Conservation (phyloP, 2,888 invertebrate species). For the Drosophila rellima region DNA sequence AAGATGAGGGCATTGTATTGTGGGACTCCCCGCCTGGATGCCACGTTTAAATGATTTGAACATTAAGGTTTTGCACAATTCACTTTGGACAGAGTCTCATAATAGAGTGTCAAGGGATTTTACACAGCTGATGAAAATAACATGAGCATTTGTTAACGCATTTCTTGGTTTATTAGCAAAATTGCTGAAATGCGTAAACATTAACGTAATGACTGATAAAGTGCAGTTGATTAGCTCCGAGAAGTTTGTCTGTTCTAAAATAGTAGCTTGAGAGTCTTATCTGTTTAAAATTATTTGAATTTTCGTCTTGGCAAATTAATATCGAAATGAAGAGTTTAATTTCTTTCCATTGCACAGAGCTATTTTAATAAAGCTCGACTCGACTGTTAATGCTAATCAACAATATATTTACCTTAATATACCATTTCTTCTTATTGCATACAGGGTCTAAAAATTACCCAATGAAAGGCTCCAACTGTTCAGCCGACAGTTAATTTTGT, state of each 20-base stretch:
- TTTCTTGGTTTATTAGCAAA: constrained; percentile 13
- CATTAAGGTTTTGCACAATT: constrained; percentile 52
- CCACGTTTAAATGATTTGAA: constrained; percentile 52
- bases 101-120: constrained; percentile 55
- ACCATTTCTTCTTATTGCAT: not conserved
- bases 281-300: not conserved
- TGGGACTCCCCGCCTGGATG: constrained; percentile 4
- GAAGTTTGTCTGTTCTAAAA: not conserved
- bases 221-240: constrained; percentile 1
- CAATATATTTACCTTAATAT: not conserved
- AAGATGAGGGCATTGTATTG: constrained; percentile 19
- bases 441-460: not conserved
- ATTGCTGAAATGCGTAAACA: constrained; percentile 7
- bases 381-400: no score
- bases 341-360: no score
- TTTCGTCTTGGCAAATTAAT: not conserved
- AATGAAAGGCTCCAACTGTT: not conserved
- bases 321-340: no score
- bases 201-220: constrained; percentile 1
- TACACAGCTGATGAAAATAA: constrained; percentile 19
- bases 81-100: constrained; percentile 20
- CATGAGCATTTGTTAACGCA: constrained; percentile 14
- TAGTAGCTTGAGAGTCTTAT: not conserved
- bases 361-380: no score
- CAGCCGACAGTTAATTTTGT: constrained; percentile 23